These are phyloP conservation scores for Coptodon rendalli DNA, from an alignment of 2,113 vertebrate genomes.

Conservation along the genomic window DNA sequence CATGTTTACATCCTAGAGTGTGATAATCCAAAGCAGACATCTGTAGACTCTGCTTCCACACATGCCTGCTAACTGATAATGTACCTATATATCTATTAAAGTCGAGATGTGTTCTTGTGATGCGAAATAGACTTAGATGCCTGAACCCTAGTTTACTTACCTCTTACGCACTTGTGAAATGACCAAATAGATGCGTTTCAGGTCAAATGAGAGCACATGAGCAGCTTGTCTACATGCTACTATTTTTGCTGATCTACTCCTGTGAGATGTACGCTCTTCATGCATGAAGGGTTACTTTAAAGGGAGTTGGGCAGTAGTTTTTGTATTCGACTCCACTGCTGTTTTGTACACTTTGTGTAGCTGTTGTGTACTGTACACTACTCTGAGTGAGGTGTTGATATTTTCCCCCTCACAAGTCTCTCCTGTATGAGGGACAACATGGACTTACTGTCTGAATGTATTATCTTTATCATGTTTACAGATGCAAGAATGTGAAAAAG, in stretches of 20 bases:
- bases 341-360: constrained; percentile 56
- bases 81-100: constrained; percentile 23
- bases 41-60: background rate
- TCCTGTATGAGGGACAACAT: background rate
- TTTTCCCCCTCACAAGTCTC: constrained; percentile 20
- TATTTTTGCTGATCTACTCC: background rate
- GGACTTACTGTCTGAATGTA: constrained; percentile 64
- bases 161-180: constrained; percentile 13
- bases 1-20: background rate
- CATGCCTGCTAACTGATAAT: background rate
- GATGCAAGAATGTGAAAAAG: constrained; percentile 64
- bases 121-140: constrained; percentile 45
- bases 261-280: background rate
- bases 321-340: constrained; percentile 58
- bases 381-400: constrained; percentile 17
- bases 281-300: background rate
- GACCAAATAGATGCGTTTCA: constrained; percentile 1
- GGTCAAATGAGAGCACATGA: background rate
- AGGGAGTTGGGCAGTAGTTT: constrained; percentile 27
- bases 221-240: background rate
- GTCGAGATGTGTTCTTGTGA: constrained; percentile 40
- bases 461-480: constrained; percentile 69
- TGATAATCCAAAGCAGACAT: background rate
- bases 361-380: constrained; percentile 19
- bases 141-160: constrained; percentile 6